Evolutionary conservation across 1,140 invertebrate species (phyloP), one percentile per base, ranked within the genome.

Genomic region (Melitaea cinxia): DNA sequence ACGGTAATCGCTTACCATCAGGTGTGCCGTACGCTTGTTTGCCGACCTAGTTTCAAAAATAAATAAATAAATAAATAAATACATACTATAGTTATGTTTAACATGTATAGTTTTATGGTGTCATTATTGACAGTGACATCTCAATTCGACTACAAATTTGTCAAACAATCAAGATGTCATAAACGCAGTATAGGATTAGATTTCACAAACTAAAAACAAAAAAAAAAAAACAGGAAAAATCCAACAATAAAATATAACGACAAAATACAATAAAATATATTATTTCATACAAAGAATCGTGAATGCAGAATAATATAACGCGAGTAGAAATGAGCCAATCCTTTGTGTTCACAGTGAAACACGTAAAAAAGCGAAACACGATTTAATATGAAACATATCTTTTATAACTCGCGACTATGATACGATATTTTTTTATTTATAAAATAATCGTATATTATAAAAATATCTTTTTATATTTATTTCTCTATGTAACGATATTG

Each of bases 301-400:
- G 42, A 47, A 23, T 47, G 23, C 42, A 12, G 2, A 42, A 56
- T 56, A 56, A 45, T 39, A 42, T 10, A 4, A 56, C 54, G 54
- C 12, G 37, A 12, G 23, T 28, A 28, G 45, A 56, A 45, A 39
- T 35, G 53, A 35, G 33, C 53, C 53, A 56, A 56, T 56, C 54
- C 45, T 56, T 56, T 56, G 54, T 56, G n/a, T 24, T 42, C 35
- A 24, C n/a, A 56, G n/a, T 56, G 54, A 26, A 56, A 56, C 33
- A 35, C 17, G 53, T 14, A 37, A 56, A 56, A n/a, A 42, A 12
- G 39, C 39, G 53, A 37, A 28, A 26, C 45, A 56, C 54, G 45
- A 56, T 56, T 56, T 56, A 42, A 56, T 47, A 17, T 47, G 42
- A 47, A 19, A 47, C 19, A 42, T 47, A 19, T 4, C 1, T 24